These are phyloP conservation scores for Eupithecia tripunctaria DNA, from an alignment of 2,888 invertebrate species.

Conservation along the genomic window DNA sequence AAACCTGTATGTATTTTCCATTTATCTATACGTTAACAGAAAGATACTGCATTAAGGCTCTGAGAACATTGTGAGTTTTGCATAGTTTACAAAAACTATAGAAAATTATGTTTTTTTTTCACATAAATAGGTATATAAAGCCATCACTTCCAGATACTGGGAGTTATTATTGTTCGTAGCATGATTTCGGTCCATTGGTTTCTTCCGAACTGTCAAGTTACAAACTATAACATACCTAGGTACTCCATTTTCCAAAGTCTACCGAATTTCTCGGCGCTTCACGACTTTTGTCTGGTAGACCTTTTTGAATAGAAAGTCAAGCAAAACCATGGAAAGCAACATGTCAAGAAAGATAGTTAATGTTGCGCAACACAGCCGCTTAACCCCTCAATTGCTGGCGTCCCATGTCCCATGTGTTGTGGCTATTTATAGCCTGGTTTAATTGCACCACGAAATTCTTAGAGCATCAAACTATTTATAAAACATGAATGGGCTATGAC, in stretches of 20 bases:
- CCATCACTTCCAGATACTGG: neutral
- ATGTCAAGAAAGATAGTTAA: constrained; percentile 39
- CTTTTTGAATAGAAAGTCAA: neutral
- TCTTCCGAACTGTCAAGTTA: neutral
- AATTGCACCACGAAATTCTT: constrained; percentile 51
- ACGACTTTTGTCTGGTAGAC: neutral
- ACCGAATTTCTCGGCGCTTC: neutral
- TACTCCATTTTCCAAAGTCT: neutral
- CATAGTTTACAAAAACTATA: neutral
- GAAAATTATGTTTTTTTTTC: neutral
- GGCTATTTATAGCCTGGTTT: constrained; percentile 64
- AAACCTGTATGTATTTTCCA: neutral
- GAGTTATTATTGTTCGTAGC: neutral
- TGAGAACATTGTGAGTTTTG: neutral
- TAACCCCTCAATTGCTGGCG: constrained; percentile 53
- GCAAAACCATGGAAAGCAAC: constrained; percentile 38
- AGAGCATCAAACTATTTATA: constrained; percentile 27
- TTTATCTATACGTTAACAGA: neutral
- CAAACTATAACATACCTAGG: neutral
- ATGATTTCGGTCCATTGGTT: neutral
- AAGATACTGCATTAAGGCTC: neutral
- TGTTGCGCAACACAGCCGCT: constrained; percentile 63
- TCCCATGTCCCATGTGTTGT: constrained; percentile 63
- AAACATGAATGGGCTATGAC: neutral
- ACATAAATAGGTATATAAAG: no score